Percentiles rank a stretch among this genome's conserved stretches.
Conservation (phyloP, 2,113 vertebrate genomes). For the Sus scrofa region T2T-Sscrofa CM000819.6:118036501-118037000, state of each 20-base stretch:
- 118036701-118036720: background rate
- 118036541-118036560: background rate
- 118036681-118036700: background rate
- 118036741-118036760: background rate
- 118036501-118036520: background rate
- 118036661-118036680: background rate
- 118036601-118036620: background rate
- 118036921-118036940: slow-evolving; percentile 10
- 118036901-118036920: background rate
- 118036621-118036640: background rate
- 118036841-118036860: background rate
- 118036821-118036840: background rate
- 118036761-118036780: background rate
- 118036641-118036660: background rate
- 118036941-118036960: too few relatives aligned
- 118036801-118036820: background rate
- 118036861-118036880: background rate
- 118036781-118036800: background rate
- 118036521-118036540: background rate
- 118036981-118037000: too few relatives aligned
- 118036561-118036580: background rate
- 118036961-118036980: too few relatives aligned
- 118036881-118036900: background rate
- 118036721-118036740: background rate
- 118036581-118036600: background rate